Evolutionary conservation across 1,140 invertebrate species (phyloP).

Genomic region (Anoplophora glabripennis): DNA sequence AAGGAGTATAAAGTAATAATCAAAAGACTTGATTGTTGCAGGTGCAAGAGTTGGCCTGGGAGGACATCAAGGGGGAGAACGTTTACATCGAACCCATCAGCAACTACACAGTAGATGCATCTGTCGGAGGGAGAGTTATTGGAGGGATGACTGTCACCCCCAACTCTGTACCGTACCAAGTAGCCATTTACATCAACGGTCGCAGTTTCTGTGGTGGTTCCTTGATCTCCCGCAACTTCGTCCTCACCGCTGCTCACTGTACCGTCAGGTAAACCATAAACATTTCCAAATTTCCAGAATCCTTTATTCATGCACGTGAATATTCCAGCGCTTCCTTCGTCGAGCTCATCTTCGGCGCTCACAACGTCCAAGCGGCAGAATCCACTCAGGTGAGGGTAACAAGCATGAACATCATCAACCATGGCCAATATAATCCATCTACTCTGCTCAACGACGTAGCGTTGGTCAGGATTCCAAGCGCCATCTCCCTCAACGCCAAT

Average conservation of each 20-base stretch:
- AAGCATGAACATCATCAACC: background rate
- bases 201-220: slow-evolving; percentile 1
- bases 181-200: background rate
- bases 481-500: background rate
- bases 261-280: background rate
- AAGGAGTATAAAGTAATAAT: too few species aligned
- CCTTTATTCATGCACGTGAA: too few species aligned
- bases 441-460: slow-evolving; percentile 17
- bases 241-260: background rate
- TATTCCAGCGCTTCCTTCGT: slow-evolving; percentile 1
- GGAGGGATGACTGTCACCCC: background rate
- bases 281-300: too few species aligned
- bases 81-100: slow-evolving; percentile 1
- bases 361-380: slow-evolving; percentile 12
- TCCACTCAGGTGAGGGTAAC: slow-evolving; percentile 6
- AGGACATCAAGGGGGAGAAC: slow-evolving; percentile 4
- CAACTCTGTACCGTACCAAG: background rate
- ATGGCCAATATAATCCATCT: background rate
- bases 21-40: too few species aligned
- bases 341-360: slow-evolving; percentile 14
- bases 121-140: background rate
- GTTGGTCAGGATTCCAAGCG: background rate
- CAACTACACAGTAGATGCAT: background rate
- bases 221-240: background rate
- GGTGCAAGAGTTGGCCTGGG: too few species aligned